phyloP scores from a whole-genome alignment of 2,113 vertebrate genomes.

The Todiramphus saurophagus region DNA sequence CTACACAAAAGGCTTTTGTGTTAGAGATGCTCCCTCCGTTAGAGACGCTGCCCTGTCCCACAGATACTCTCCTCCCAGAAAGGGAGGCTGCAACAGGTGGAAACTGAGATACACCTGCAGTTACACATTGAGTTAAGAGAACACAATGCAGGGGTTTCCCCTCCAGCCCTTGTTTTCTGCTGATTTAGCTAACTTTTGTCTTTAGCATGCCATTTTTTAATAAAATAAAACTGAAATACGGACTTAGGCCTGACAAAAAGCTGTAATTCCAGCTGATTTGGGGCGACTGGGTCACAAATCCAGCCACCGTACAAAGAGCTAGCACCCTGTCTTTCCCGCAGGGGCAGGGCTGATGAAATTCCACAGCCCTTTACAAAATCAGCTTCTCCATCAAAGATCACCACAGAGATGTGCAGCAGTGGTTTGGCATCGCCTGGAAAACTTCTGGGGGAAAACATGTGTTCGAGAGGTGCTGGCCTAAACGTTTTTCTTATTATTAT shows the following conservation, averaged over 20 bases:
- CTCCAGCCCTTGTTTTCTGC: not conserved
- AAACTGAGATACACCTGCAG: not conserved
- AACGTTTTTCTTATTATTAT: not conserved
- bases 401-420: not conserved
- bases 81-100: not conserved
- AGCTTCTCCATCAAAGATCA: not conserved
- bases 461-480: not conserved
- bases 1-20: not conserved
- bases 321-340: not conserved
- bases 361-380: not conserved
- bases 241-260: not conserved
- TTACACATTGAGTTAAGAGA: not conserved
- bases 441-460: not conserved
- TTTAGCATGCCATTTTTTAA: not conserved
- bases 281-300: not conserved
- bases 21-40: not conserved
- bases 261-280: not conserved
- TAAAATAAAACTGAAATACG: not conserved
- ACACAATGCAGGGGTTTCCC: not conserved
- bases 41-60: too few species aligned
- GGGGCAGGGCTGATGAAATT: not conserved
- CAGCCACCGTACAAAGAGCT: not conserved
- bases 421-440: not conserved
- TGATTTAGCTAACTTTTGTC: not conserved
- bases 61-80: too few species aligned